These are phyloP conservation scores for Gephyroberyx darwinii DNA, from an alignment of 2,797 vertebrate genomes.

Conservation along the genomic window DNA sequence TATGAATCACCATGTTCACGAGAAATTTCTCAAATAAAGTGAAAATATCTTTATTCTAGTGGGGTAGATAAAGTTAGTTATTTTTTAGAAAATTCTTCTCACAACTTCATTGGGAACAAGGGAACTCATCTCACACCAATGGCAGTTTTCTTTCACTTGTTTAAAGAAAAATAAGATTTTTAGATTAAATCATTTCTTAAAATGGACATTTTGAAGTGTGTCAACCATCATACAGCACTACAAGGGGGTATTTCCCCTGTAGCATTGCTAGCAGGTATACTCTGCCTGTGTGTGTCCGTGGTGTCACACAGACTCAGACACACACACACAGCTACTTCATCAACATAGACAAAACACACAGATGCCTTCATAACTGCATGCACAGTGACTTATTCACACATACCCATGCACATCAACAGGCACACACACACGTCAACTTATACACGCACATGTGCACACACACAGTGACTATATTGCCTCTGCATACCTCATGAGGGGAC, in stretches of 20 bases:
- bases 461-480: neutral
- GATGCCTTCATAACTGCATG: neutral
- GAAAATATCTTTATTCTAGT: slow-evolving; percentile 3
- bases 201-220: neutral
- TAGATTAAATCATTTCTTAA: no score
- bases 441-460: neutral
- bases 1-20: slow-evolving; percentile 10
- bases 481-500: slow-evolving; percentile 17
- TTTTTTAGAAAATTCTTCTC: no score
- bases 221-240: neutral
- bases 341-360: neutral
- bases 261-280: neutral
- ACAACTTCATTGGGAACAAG: no score
- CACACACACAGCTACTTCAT: no score
- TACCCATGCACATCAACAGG: neutral
- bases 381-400: neutral
- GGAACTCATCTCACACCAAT: no score
- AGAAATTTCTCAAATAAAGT: slow-evolving; percentile 18
- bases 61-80: no score
- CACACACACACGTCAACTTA: neutral
- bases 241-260: neutral
- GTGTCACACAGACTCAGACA: no score
- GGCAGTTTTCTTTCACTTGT: no score
- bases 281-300: neutral
- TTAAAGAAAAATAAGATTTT: no score